These are phyloP conservation scores for Thaleichthys pacificus DNA, from an alignment of 2,797 vertebrate genomes.

Conservation along the genomic window DNA sequence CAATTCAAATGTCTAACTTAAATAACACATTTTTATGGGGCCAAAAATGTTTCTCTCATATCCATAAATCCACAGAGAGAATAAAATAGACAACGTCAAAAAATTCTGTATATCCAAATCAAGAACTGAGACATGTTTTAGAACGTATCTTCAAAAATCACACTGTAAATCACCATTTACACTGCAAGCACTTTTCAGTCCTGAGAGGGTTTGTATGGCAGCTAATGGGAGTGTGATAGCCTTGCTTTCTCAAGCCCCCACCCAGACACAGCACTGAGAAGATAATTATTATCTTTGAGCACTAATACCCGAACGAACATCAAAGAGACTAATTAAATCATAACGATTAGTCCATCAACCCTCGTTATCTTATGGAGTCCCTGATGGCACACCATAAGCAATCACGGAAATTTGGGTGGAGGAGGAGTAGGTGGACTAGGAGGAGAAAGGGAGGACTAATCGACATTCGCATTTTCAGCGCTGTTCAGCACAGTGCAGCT, in stretches of 20 bases:
- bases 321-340: constrained; percentile 42
- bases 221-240: background rate
- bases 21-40: background rate
- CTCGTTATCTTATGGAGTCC: constrained; percentile 24
- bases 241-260: background rate
- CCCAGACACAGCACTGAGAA: background rate
- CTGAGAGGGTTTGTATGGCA: background rate
- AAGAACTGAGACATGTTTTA: background rate
- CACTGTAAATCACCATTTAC: background rate
- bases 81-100: too few species aligned
- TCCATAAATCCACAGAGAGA: too few species aligned
- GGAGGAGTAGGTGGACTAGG: background rate
- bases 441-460: background rate
- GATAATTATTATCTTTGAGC: constrained; percentile 25
- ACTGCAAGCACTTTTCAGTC: background rate
- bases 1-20: constrained; percentile 1
- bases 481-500: background rate
- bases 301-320: constrained; percentile 32
- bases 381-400: constrained; percentile 16
- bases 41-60: background rate
- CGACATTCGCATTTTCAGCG: background rate
- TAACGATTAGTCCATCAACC: constrained; percentile 24
- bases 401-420: constrained; percentile 7
- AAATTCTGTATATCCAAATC: too few species aligned
- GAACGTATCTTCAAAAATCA: background rate